Conservation (phyloP, 2,113 vertebrate species). For the Rhinolophus ferrumequinum region DNA sequence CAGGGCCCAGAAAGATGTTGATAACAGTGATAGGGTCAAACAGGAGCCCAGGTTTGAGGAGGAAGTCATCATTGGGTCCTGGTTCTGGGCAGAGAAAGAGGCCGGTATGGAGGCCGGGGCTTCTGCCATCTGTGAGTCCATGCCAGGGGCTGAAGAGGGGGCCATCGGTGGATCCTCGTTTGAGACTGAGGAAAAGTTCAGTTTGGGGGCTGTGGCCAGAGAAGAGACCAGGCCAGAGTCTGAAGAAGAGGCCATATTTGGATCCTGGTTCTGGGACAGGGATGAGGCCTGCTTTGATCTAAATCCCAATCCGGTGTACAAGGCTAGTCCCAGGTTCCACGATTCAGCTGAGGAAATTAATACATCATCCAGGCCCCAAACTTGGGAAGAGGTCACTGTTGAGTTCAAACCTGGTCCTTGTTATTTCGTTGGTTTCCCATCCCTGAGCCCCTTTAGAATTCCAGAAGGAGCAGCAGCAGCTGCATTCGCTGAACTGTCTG, state of each 20-base stretch:
- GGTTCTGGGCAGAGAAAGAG: conserved; percentile 79
- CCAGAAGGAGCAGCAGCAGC: conserved; percentile 24
- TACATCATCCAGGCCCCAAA: conserved; percentile 63
- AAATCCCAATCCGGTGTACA: conserved; percentile 75
- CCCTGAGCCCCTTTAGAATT: conserved; percentile 55
- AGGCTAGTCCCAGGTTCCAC: conserved; percentile 55
- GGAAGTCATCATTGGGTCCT: conserved; percentile 77
- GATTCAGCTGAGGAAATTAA: conserved; percentile 57
- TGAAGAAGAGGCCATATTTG: conserved; percentile 79
- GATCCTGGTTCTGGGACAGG: conserved; percentile 78
- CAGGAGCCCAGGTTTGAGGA: conserved; percentile 70
- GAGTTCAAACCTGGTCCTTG: conserved; percentile 63
- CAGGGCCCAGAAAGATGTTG: conserved; percentile 47
- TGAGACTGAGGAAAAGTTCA: conserved; percentile 69
- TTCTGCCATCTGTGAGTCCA: conserved; percentile 61
- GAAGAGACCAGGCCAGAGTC: conserved; percentile 72
- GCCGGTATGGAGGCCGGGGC: conserved; percentile 56
- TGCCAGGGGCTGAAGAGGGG: conserved; percentile 61
- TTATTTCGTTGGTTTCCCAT: conserved; percentile 67
- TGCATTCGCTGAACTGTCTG: conserved; percentile 42
- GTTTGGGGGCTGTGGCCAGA: conserved; percentile 66
- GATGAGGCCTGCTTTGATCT: conserved; percentile 77
- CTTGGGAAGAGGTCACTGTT: conserved; percentile 76
- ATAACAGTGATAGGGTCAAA: conserved; percentile 51
- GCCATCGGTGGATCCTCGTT: conserved; percentile 68